Evolutionary conservation across 1,140 invertebrate genomes (phyloP).

Genomic region (Micrasema minimum): DNA sequence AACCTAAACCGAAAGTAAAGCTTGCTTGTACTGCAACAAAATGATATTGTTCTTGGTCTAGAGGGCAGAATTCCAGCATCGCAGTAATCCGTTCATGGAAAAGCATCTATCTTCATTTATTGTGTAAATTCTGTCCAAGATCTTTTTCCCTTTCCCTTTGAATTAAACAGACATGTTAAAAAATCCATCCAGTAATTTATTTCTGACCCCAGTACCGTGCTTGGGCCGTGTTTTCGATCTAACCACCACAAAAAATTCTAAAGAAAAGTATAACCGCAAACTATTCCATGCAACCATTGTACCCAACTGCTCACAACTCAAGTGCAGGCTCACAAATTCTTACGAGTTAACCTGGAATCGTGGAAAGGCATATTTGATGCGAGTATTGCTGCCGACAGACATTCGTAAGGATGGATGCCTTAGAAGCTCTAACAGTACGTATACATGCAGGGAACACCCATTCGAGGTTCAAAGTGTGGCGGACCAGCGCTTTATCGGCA

Average conservation of each 20-base stretch:
- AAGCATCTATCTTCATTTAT: not conserved
- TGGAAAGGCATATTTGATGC: not conserved
- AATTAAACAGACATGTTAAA: no score
- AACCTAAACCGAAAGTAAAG: no score
- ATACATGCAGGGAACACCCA: slow-evolving; percentile 67
- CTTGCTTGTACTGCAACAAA: no score
- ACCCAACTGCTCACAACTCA: no score
- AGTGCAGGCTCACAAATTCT: not conserved
- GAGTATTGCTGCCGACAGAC: not conserved
- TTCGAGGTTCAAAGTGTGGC: slow-evolving; percentile 69
- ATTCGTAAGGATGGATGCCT: slow-evolving; percentile 37
- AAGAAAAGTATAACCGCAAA: no score
- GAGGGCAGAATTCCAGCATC: not conserved
- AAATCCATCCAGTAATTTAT: no score
- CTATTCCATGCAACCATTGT: no score
- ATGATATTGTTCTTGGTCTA: no score
- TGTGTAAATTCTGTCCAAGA: not conserved
- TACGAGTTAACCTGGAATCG: not conserved
- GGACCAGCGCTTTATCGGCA: slow-evolving; percentile 58
- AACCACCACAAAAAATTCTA: no score
- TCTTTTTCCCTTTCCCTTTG: not conserved
- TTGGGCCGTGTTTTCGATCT: no score
- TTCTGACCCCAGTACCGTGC: no score
- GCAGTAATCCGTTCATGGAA: not conserved
- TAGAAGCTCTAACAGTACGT: slow-evolving; percentile 58